phyloP scores from a whole-genome alignment of 2,888 invertebrate genomes.

The Drosophila subquinaria region DNA sequence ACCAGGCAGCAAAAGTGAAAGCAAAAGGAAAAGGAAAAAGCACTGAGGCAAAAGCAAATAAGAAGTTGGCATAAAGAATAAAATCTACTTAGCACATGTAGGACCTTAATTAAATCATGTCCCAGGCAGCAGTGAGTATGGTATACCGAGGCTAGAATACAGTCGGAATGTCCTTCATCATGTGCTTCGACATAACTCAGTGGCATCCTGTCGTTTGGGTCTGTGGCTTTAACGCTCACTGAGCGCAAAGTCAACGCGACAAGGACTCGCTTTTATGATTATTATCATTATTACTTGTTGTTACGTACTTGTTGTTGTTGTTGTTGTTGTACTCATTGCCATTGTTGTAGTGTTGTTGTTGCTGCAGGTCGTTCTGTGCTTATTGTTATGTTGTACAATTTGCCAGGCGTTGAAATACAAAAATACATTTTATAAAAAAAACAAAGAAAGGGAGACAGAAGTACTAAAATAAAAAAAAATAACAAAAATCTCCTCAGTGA shows the following conservation, averaged over 20 bases:
- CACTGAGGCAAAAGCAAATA: slow-evolving; percentile 18
- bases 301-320: slow-evolving; percentile 32
- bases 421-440: slow-evolving; percentile 20
- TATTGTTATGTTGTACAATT: slow-evolving; percentile 66
- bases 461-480: slow-evolving; percentile 18
- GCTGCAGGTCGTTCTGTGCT: slow-evolving; percentile 58
- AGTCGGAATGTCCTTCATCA: slow-evolving; percentile 41
- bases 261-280: slow-evolving; percentile 71
- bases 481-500: slow-evolving; percentile 25
- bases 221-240: slow-evolving; percentile 59
- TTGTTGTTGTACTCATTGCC: slow-evolving; percentile 7
- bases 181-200: slow-evolving; percentile 53
- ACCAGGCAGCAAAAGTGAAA: neutral
- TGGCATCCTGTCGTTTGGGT: slow-evolving; percentile 23
- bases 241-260: slow-evolving; percentile 42
- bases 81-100: slow-evolving; percentile 80
- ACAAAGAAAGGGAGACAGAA: slow-evolving; percentile 19
- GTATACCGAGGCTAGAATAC: neutral
- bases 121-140: slow-evolving; percentile 30
- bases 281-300: slow-evolving; percentile 67
- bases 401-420: slow-evolving; percentile 42
- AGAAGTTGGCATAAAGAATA: slow-evolving; percentile 54
- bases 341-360: slow-evolving; percentile 32
- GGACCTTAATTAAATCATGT: slow-evolving; percentile 80
- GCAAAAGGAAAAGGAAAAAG: neutral